Evolutionary conservation across 2,797 vertebrate genomes (phyloP).

Genomic region (Cichlasoma orientale): DNA sequence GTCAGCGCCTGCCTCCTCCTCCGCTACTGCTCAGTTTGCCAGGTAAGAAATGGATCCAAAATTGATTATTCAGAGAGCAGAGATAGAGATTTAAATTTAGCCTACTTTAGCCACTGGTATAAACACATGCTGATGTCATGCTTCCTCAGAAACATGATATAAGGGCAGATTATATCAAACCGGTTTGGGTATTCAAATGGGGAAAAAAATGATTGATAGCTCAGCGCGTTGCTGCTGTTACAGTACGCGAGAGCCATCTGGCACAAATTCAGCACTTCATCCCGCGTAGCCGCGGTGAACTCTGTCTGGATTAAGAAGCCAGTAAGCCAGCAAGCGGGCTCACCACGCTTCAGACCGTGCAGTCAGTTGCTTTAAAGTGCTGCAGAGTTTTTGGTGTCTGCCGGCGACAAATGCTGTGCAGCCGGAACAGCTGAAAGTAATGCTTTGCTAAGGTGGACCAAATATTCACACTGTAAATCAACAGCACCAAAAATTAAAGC

Average conservation of each 20-base stretch:
- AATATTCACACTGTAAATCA: neutral
- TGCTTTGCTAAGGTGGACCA: neutral
- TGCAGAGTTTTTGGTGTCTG: neutral
- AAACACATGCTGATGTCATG: neutral
- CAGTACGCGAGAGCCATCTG: neutral
- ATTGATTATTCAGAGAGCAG: neutral
- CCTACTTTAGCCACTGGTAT: neutral
- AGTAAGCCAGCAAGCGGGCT: slow-evolving; percentile 23
- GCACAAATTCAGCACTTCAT: neutral
- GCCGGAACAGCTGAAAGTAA: neutral
- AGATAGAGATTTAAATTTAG: neutral
- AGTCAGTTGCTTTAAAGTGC: neutral
- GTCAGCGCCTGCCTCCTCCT: slow-evolving; percentile 52
- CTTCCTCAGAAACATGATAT: neutral
- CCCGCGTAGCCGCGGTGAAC: neutral
- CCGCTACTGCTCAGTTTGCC: slow-evolving; percentile 51
- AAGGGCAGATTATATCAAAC: slow-evolving; percentile 1
- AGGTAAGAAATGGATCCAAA: slow-evolving; percentile 53
- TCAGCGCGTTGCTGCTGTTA: neutral
- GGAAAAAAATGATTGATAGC: neutral
- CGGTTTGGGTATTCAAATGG: slow-evolving; percentile 24
- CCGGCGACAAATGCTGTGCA: neutral
- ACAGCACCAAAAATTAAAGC: neutral
- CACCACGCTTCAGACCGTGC: neutral
- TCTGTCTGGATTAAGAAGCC: slow-evolving; percentile 27